Evolutionary conservation across 2,113 vertebrate species (phyloP).

Genomic region (Plotosus lineatus): DNA sequence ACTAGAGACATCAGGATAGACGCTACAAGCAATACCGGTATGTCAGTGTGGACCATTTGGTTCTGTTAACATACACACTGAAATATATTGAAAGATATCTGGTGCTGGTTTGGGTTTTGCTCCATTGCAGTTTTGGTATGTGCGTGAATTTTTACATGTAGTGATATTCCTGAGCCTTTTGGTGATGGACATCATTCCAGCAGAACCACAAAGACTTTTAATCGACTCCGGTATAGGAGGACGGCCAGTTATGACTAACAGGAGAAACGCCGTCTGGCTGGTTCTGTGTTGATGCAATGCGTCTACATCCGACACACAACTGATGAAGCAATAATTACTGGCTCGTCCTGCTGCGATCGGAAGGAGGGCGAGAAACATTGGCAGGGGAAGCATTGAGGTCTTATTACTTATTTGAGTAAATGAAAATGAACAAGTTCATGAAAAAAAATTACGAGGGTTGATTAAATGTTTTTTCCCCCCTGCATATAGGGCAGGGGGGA

Average conservation of each 20-base stretch:
- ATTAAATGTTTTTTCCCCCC: too few species aligned
- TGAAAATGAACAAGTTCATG: background rate
- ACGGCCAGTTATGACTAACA: background rate
- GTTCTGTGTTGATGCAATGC: background rate
- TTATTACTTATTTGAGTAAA: background rate
- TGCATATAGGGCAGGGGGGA: too few species aligned
- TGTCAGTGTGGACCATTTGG: background rate
- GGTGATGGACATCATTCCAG: background rate
- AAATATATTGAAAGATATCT: too few species aligned
- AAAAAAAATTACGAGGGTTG: too few species aligned
- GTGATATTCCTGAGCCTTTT: background rate
- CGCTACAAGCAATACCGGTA: background rate
- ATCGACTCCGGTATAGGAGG: background rate
- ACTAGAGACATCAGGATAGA: background rate
- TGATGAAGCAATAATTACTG: constrained; percentile 4
- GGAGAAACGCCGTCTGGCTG: background rate
- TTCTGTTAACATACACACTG: background rate
- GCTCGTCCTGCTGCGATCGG: background rate
- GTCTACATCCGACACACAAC: constrained; percentile 1
- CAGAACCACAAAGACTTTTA: background rate
- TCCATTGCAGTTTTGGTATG: background rate
- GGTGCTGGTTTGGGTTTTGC: background rate
- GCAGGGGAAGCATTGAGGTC: background rate
- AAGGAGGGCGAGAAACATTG: background rate
- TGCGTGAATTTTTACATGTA: background rate